Percentiles rank a stretch among this genome's conserved stretches.
These are phyloP conservation scores for Polymixis lichenea DNA, from an alignment of 2,888 invertebrate genomes.

Conservation along the genomic window DNA sequence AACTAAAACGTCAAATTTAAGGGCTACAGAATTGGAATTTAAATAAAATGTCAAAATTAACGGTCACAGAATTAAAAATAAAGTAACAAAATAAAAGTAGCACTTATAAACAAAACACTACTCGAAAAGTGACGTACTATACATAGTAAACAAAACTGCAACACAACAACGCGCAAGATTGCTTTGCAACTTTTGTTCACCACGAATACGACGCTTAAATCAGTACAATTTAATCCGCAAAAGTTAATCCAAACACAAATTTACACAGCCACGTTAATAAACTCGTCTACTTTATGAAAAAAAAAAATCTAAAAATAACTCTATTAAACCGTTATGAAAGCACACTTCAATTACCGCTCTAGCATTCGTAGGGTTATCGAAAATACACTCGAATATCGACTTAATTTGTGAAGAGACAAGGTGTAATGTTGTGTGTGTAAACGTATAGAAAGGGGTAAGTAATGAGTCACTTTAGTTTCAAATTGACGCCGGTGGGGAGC, in stretches of 20 bases:
- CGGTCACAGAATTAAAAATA: no score
- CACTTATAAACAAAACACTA: no score
- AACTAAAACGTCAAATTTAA: no score
- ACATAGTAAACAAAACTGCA: not conserved
- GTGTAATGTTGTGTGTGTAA: conserved; percentile 40
- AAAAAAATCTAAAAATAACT: conserved; percentile 69
- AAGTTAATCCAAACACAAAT: conserved; percentile 51
- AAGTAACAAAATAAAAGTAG: no score
- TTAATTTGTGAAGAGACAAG: not conserved
- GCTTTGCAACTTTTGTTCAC: not conserved
- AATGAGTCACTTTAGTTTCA: conserved; percentile 76
- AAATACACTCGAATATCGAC: conserved; percentile 38
- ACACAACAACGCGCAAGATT: not conserved
- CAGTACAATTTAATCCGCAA: conserved; percentile 24
- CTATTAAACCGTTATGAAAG: conserved; percentile 72
- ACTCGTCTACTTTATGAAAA: conserved; percentile 60
- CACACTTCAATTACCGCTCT: conserved; percentile 60
- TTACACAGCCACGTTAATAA: conserved; percentile 65
- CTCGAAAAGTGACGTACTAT: not conserved
- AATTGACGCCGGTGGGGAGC: conserved; percentile 67
- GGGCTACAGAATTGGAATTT: no score
- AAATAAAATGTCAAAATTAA: no score
- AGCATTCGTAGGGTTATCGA: conserved; percentile 42
- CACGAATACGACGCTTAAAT: not conserved
- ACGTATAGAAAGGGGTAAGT: conserved; percentile 69